phyloP scores from a whole-genome alignment of 2,113 vertebrate genomes.

The Dinomys branickii region DNA sequence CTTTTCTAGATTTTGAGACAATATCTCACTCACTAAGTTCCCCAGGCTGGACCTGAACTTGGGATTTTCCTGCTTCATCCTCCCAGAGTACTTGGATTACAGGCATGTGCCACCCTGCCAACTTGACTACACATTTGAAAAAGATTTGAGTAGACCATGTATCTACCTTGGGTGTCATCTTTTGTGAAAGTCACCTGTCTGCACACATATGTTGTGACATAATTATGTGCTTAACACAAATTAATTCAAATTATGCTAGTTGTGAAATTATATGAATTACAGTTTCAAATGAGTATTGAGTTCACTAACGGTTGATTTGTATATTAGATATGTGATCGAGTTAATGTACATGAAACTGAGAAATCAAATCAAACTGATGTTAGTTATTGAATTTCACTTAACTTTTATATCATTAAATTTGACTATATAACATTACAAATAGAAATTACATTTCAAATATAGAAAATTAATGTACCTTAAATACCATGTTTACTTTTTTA shows the following conservation, averaged over 20 bases:
- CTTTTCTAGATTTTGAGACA: not conserved
- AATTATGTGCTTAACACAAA: not conserved
- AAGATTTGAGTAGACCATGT: not conserved
- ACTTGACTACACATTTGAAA: not conserved
- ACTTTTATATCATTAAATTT: constrained; percentile 12
- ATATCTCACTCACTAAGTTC: not conserved
- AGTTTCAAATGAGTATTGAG: constrained; percentile 44
- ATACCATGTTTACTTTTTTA: constrained; percentile 9
- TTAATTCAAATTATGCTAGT: constrained; percentile 43
- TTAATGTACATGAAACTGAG: constrained; percentile 17
- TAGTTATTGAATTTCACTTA: constrained; percentile 51
- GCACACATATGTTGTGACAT: constrained; percentile 16
- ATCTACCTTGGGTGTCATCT: not conserved
- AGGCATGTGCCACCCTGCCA: not conserved
- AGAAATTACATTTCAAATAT: constrained; percentile 23
- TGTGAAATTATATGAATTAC: constrained; percentile 38
- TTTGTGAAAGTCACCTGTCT: constrained; percentile 49
- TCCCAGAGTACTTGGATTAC: not conserved
- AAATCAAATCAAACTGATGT: constrained; percentile 36
- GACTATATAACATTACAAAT: constrained; percentile 1
- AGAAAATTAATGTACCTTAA: constrained; percentile 38
- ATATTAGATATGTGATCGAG: not conserved
- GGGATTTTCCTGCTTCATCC: not conserved
- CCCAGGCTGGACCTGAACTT: not conserved
- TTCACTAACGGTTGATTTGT: constrained; percentile 37